A percentile compares a stretch with the other conserved stretches of the same genome.
phyloP scores from a whole-genome alignment of 1,140 invertebrate genomes.

The Brachionus calyciflorus region DNA sequence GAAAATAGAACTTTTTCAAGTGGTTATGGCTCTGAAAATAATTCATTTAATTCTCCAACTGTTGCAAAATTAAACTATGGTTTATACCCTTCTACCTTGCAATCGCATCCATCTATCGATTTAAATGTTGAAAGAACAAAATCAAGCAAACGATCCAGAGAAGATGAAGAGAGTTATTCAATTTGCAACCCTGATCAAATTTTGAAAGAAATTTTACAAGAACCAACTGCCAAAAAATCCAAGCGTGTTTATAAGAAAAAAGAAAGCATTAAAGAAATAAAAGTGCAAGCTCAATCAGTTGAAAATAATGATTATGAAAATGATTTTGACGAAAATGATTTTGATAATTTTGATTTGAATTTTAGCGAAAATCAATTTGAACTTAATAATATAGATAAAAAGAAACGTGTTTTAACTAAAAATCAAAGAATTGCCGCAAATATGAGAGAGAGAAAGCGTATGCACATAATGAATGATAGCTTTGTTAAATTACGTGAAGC shows the following conservation, averaged over 20 bases:
- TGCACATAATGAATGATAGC: constrained; percentile 41
- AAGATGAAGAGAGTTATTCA: neutral
- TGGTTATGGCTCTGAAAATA: neutral
- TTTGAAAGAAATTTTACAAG: neutral
- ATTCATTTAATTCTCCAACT: constrained; percentile 7
- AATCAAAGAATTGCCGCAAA: constrained; percentile 45
- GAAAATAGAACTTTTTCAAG: constrained; percentile 14
- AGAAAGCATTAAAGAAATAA: neutral
- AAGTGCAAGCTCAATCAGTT: no score
- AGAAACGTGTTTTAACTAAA: constrained; percentile 19
- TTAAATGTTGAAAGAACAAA: neutral
- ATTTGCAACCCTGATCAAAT: neutral
- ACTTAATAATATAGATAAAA: neutral
- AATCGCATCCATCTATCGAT: neutral
- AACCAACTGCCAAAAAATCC: neutral
- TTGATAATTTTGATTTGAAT: constrained; percentile 10
- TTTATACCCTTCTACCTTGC: neutral
- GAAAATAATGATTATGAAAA: neutral
- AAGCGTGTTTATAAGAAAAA: neutral
- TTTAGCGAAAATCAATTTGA: neutral
- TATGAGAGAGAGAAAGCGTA: constrained; percentile 37
- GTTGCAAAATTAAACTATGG: neutral
- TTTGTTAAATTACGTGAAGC: constrained; percentile 24
- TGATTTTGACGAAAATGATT: constrained; percentile 12
- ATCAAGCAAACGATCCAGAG: neutral